phyloP scores from a whole-genome alignment of 1,140 invertebrate species.

The Hylaeus anthracinus region DNA sequence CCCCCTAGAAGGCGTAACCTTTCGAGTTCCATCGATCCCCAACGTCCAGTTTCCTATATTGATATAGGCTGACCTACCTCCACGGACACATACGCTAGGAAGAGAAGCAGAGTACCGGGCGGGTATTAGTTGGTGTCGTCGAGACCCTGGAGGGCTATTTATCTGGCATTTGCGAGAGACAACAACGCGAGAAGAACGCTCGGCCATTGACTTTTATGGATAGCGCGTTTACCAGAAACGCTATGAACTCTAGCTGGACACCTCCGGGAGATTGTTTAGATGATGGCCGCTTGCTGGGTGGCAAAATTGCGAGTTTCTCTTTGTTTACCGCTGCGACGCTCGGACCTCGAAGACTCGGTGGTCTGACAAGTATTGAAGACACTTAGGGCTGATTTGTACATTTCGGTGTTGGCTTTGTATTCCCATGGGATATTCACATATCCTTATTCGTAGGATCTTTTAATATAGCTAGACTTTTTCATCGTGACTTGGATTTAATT shows the following conservation, averaged over 20 bases:
- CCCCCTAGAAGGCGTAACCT: slow-evolving; percentile 32
- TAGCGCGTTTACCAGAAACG: slow-evolving; percentile 54
- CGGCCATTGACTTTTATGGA: slow-evolving; percentile 66
- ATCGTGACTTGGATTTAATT: not conserved
- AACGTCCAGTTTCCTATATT: slow-evolving; percentile 67
- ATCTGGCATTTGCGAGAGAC: slow-evolving; percentile 66
- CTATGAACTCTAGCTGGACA: not conserved
- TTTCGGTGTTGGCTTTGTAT: too few species aligned
- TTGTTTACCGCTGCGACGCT: slow-evolving; percentile 34
- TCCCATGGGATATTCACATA: not conserved
- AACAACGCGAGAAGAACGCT: slow-evolving; percentile 53
- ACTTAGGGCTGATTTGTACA: slow-evolving; percentile 38
- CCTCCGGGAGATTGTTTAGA: not conserved
- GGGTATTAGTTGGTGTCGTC: slow-evolving; percentile 66
- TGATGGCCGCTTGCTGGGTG: too few species aligned
- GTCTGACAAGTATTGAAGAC: not conserved
- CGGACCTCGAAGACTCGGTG: not conserved
- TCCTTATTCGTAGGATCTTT: too few species aligned
- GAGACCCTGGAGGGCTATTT: slow-evolving; percentile 66
- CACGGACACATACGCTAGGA: not conserved
- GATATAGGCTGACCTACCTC: slow-evolving; percentile 57
- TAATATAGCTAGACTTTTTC: too few species aligned
- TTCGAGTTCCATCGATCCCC: slow-evolving; percentile 46
- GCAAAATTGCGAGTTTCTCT: slow-evolving; percentile 25
- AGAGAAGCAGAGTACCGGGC: slow-evolving; percentile 25